Base-by-base conservation (phyloP, 2,888 invertebrate species). In the Meiosimyza decipiens region DNA sequence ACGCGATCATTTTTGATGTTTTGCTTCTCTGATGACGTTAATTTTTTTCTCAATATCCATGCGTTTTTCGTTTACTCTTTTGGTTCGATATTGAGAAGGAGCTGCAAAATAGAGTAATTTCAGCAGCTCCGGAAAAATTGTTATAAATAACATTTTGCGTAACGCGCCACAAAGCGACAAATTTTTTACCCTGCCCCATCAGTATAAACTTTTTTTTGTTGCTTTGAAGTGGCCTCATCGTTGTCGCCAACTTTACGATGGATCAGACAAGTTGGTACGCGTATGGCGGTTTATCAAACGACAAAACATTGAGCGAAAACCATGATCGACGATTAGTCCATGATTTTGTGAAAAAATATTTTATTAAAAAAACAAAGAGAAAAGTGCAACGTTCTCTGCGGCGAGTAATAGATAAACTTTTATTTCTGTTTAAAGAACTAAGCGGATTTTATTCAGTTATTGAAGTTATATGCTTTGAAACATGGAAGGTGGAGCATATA, bases 61-160 rank as follows among this genome's bases (percentile, higher is more conserved):
- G 16, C 15, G 33, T 13, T 9, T 6, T n/a, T 15, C 6, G 3
- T 12, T n/a, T 40, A 12, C 49, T 40, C 15, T 16, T 62, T 15
- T 47, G 16, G 1, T 16, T n/a, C 54, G n/a, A 16, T 54, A n/a
- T 54, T 16, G 54, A 2, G 54, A 54, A 54, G n/a, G 16, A 16
- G 12, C n/a, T 6, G 9, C 54, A 16, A 54, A 11, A 22, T 62
- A 11, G 47, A 47, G 15, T 6, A 18, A 22, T 69, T 54, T 73
- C 64, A 65, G 75, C 75, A 82, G 83, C 82, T 81, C 81, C 82
- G 82, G 80, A 80, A 80, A 80, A 77, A 76, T 75, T 75, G 79
- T 82, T 85, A 85, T 79, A 85, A 85, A 85, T 85, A 85, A 80
- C 74, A 82, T 79, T 85, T 84, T 85, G 85, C 83, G 85, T 84